These are phyloP conservation scores for Knipowitschia caucasica DNA, from an alignment of 2,797 vertebrate species.

Conservation along the genomic window DNA sequence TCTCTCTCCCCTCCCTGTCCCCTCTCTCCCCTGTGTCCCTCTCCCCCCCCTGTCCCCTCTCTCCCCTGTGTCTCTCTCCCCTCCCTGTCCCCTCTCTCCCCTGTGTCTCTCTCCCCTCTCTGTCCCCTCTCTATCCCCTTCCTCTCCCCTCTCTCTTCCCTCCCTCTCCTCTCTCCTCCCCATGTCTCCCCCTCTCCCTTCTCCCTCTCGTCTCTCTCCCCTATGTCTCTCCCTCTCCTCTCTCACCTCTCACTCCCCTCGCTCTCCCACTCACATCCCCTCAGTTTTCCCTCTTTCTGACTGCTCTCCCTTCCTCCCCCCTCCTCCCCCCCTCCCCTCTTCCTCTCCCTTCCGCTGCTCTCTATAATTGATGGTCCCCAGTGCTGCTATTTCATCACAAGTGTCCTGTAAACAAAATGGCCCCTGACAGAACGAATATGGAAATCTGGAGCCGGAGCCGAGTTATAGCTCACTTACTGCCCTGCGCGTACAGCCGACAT, in stretches of 20 bases:
- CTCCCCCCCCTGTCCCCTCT: background rate
- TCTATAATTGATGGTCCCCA: conserved; percentile 63
- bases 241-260: background rate
- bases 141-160: background rate
- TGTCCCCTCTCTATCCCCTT: background rate
- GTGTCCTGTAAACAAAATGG: conserved; percentile 76
- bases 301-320: conserved; percentile 13
- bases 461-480: conserved; percentile 58
- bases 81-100: background rate
- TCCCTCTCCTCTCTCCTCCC: background rate
- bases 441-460: conserved; percentile 60
- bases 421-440: conserved; percentile 76
- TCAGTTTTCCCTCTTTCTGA: conserved; percentile 8
- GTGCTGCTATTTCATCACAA: conserved; percentile 74
- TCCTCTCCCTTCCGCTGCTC: conserved; percentile 8
- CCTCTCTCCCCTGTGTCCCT: background rate
- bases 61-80: background rate
- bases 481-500: conserved; percentile 19
- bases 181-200: background rate
- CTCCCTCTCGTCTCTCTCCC: background rate
- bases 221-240: background rate
- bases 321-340: conserved; percentile 4
- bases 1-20: background rate
- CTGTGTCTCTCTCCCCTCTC: background rate
- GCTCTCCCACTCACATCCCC: background rate